Percentiles rank a stretch among this genome's conserved stretches.
Conservation (phyloP, 2,888 invertebrate genomes). For the Subacronicta megacephala region DNA sequence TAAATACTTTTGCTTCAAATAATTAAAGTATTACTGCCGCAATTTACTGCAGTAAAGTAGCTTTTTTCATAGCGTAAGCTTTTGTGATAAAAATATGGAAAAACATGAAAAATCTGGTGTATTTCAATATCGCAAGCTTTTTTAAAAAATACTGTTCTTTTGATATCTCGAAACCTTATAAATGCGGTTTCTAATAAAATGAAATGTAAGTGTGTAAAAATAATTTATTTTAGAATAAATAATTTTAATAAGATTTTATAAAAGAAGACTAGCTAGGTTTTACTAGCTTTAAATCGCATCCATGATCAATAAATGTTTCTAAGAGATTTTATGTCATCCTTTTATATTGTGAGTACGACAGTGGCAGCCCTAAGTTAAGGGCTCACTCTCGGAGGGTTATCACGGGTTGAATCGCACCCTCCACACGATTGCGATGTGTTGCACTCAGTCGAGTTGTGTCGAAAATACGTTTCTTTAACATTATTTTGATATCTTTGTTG, state of each 20-base stretch:
- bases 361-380: slow-evolving; percentile 70
- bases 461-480: slow-evolving; percentile 40
- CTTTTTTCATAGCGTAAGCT: too few relatives aligned
- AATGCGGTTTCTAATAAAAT: too few relatives aligned
- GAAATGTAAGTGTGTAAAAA: too few relatives aligned
- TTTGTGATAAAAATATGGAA: not conserved
- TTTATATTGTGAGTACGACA: not conserved
- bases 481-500: slow-evolving; percentile 38
- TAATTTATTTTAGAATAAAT: too few relatives aligned
- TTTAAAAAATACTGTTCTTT: too few relatives aligned
- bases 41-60: not conserved
- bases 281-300: too few relatives aligned
- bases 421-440: slow-evolving; percentile 50
- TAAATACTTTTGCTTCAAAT: slow-evolving; percentile 33
- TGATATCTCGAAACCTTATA: too few relatives aligned
- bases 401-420: slow-evolving; percentile 68
- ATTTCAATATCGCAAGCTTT: too few relatives aligned
- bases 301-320: not conserved
- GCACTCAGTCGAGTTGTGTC: slow-evolving; percentile 18
- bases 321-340: not conserved
- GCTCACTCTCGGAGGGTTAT: slow-evolving; percentile 74
- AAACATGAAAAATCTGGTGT: not conserved
- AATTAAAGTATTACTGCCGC: slow-evolving; percentile 17
- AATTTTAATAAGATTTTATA: too few relatives aligned
- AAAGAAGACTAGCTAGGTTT: too few relatives aligned